A percentile compares a stretch with the other conserved stretches of the same genome.
Evolutionary conservation across 2,113 vertebrate genomes (phyloP).

Genomic region (Cairina moschata): DNA sequence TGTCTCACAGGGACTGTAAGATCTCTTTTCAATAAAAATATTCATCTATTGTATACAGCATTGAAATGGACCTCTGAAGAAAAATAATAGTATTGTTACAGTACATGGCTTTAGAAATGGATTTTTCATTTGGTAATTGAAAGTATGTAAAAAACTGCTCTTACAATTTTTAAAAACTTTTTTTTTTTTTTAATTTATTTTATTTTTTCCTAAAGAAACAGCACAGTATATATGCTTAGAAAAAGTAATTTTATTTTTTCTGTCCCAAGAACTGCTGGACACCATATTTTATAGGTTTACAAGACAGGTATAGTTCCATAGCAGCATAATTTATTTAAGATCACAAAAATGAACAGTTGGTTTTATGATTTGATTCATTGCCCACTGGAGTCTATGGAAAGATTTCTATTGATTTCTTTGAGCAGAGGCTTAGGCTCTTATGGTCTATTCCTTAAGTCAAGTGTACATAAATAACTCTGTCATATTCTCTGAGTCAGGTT

Average conservation of each 20-base stretch:
- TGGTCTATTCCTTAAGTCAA: background rate
- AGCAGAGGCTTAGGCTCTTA: background rate
- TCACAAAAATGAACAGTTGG: background rate
- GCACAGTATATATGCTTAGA: background rate
- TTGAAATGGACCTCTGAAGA: background rate
- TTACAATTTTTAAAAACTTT: background rate
- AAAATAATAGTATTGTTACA: background rate
- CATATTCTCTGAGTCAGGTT: background rate
- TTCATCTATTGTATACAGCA: background rate
- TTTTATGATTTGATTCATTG: background rate
- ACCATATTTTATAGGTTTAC: background rate
- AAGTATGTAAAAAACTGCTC: background rate
- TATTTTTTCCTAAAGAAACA: background rate
- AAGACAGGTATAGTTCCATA: background rate
- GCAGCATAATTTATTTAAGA: background rate
- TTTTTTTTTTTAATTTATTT: background rate
- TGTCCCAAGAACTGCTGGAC: background rate
- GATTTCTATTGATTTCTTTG: background rate
- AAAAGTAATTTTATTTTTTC: background rate
- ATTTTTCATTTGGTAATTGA: background rate
- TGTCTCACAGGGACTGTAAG: background rate
- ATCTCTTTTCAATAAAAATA: background rate
- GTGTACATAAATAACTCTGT: background rate
- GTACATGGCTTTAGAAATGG: background rate
- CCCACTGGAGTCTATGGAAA: background rate